phyloP scores from a whole-genome alignment of 2,113 vertebrate species.

The Suncus etruscus region DNA sequence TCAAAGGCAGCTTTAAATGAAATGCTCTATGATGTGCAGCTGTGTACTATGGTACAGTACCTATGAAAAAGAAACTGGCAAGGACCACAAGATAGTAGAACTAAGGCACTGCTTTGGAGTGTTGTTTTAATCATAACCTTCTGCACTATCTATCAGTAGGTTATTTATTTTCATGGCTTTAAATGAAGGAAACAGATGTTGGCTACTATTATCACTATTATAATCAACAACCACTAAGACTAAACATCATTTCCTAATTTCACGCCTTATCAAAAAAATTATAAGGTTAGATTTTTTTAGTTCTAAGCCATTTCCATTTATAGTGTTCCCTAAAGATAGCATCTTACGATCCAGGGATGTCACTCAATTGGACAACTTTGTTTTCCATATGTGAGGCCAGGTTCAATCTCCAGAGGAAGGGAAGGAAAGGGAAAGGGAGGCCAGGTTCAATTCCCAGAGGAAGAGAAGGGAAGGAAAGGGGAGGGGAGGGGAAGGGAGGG shows the following conservation, averaged over 20 bases:
- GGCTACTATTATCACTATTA: conserved; percentile 12
- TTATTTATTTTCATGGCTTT: conserved; percentile 51
- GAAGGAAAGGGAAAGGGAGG: too few relatives aligned
- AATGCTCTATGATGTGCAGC: background rate
- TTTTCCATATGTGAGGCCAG: too few relatives aligned
- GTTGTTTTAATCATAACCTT: conserved; percentile 37
- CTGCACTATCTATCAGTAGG: conserved; percentile 16
- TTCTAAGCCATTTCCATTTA: background rate
- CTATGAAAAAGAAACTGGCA: background rate
- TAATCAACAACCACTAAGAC: conserved; percentile 13
- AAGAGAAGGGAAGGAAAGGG: too few relatives aligned
- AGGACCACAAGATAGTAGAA: background rate
- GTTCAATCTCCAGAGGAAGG: too few relatives aligned
- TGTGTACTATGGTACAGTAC: background rate
- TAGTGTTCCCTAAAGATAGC: background rate
- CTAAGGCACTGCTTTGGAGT: background rate
- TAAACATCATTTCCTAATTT: conserved; percentile 46
- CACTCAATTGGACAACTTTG: too few relatives aligned
- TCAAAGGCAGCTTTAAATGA: conserved; percentile 8
- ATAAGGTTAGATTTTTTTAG: conserved; percentile 5
- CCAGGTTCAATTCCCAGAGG: too few relatives aligned
- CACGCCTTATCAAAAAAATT: conserved; percentile 11
- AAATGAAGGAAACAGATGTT: conserved; percentile 52
- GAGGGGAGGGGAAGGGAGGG: too few relatives aligned
- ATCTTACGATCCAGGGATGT: background rate